These are phyloP conservation scores for Pemphigus obesinymphae DNA, from an alignment of 1,140 invertebrate genomes.

Conservation along the genomic window DNA sequence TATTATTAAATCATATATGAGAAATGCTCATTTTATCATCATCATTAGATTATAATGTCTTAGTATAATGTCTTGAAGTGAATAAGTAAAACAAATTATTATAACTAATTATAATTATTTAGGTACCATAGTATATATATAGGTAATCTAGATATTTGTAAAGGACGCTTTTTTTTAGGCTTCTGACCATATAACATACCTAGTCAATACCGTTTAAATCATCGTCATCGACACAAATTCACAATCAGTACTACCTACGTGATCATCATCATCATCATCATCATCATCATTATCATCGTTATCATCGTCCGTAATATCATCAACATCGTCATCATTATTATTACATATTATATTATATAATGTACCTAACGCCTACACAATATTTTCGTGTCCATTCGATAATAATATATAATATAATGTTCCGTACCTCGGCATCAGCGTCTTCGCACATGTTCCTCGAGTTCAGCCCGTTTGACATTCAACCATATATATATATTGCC, in stretches of 20 bases:
- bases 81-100: neutral
- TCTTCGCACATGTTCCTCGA: neutral
- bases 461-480: neutral
- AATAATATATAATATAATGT: too few relatives aligned
- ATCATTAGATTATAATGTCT: constrained; percentile 33
- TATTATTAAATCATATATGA: constrained; percentile 32
- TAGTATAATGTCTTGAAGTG: neutral
- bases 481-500: neutral
- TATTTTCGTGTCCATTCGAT: neutral
- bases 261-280: neutral
- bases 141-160: constrained; percentile 16
- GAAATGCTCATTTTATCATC: constrained; percentile 42
- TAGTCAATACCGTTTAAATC: neutral
- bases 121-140: neutral
- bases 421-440: neutral
- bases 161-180: constrained; percentile 26
- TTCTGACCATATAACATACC: too few relatives aligned
- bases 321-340: neutral
- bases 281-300: neutral
- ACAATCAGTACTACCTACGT: neutral
- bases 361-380: neutral
- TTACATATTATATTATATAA: neutral
- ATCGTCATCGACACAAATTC: neutral
- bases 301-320: neutral
- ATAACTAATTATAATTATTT: constrained; percentile 3